These are phyloP conservation scores for Drosophila kurseongensis DNA, from an alignment of 1,140 invertebrate genomes.

Conservation along the genomic window DNA sequence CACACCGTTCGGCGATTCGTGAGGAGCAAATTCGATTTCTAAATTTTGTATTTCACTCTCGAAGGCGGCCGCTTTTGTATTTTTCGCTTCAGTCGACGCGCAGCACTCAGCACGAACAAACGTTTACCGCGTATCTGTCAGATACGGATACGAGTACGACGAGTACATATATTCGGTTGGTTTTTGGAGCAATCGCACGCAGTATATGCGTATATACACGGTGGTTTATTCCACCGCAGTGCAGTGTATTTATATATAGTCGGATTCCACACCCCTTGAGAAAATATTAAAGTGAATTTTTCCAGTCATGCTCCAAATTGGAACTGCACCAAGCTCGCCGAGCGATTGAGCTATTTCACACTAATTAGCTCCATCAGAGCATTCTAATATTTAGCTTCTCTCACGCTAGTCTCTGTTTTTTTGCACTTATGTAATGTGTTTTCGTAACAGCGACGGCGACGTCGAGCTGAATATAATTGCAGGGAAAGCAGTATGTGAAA, in stretches of 20 bases:
- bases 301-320: constrained; percentile 33
- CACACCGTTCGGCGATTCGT: constrained; percentile 18
- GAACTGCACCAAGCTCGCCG: constrained; percentile 10
- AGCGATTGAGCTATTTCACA: constrained; percentile 24
- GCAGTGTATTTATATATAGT: constrained; percentile 29
- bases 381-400: constrained; percentile 43
- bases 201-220: constrained; percentile 26
- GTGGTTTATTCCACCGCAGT: constrained; percentile 20
- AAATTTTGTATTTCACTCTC: constrained; percentile 63
- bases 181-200: constrained; percentile 52
- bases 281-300: constrained; percentile 21
- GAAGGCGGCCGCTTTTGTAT: constrained; percentile 35
- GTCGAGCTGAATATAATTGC: constrained; percentile 63
- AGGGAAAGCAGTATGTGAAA: constrained; percentile 52
- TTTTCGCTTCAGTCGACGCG: constrained; percentile 75
- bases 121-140: constrained; percentile 69
- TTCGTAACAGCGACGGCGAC: constrained; percentile 70
- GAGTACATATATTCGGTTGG: constrained; percentile 72
- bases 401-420: constrained; percentile 53
- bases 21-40: constrained; percentile 71
- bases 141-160: constrained; percentile 69
- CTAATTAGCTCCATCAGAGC: constrained; percentile 33
- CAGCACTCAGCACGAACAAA: constrained; percentile 82
- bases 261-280: background rate
- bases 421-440: constrained; percentile 79